Base-by-base conservation (phyloP, 1,140 invertebrate species). In the Bicyclus anynana region DNA sequence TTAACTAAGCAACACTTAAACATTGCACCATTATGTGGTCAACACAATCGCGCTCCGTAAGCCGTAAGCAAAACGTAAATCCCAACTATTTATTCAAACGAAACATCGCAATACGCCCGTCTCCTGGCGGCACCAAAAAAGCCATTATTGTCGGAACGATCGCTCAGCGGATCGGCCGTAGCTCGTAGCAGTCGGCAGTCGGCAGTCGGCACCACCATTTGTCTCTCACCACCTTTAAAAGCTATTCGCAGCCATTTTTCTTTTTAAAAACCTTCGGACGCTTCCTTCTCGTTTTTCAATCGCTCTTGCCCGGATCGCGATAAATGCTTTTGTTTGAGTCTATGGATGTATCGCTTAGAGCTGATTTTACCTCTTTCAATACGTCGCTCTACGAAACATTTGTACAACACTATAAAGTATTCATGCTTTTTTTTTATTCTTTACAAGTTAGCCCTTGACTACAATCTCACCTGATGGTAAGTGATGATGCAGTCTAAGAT, bases 241-340 rank as follows among this genome's bases (percentile, higher is more conserved):
- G 82, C 82, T 80, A 83, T 85, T 80, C 80, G 69, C 57, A 62
- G 72, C 72, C 84, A 87, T 87, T 85, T 80, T 69, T 87, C 84
- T 87, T 84, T 84, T 87, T 87, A 81, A 84, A 84, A 87, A 84
- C 84, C 84, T 84, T 81, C 69, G 82, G 83, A 84, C 78, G 79
- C 70, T 78, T 81, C 79, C 78, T 74, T 84, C 23, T 80, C 82
- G 80, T 85, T 87, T 87, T 87, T 87, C 84, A 87, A 87, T 87
- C 80, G 80, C 44, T 47, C 44, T 47, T 47, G 44, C 14, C 44
- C 44, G 44, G 44, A 47, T 47, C 44, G 44, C 44, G 44, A 35
- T 50, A 50, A 50, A 50, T 35, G 27, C 27, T 50, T 50, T 50
- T 50, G 48, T 50, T 50, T 50, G 27, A 13, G 17, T 16, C 26